Base-by-base conservation (phyloP, 92 coral and sea anemone genomes). In the Nematostella vectensis region DNA sequence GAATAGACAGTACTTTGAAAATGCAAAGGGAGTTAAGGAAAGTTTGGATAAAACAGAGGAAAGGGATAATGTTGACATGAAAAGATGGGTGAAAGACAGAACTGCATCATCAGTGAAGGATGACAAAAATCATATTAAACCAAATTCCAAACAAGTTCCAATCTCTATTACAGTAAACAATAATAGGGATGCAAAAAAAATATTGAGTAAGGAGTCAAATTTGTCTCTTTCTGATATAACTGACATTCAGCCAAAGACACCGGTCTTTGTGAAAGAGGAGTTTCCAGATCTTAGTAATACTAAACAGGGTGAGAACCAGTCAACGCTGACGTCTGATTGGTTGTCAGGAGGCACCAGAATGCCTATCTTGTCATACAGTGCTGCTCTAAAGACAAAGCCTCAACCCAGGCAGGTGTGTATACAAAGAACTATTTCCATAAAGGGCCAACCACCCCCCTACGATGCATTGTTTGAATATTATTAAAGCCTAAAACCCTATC, bases 321-420 rank as follows among this genome's bases (percentile, higher is more conserved):
- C 55, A 0, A 43, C 62, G 27, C 56, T 66, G 31, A 59, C 72
- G 9, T 49, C 59, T 66, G 72, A 66, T 55, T 66, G 63, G 72
- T 55, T 66, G 55, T 54, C 63, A 15, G 72, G 63, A 11, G 63
- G 72, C 8, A 66, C 51, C 42, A 55, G 63, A 23, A 66, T 66
- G 72, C 72, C 75, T 1, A 68, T 68, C 2, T 44, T 72, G 57
- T 79, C 86, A 1, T 79, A 72, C 63, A 79, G 86, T 72, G 86
- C 86, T 38, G 76, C 39, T 18, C 55, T 79, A 25, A 61, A 51
- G 36, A 33, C 86, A 38, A 22, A 30, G 19, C 85, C 85, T 29
- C 59, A 54, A 19, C 80, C 71, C 4, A 45, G 21, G 4, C 60
- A 60, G 68, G 86, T 79, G 57, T 19, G 68, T 60, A 24, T 15